Conservation (phyloP, 2,113 vertebrate species). For the Dolichallabes microphthalmus region DNA sequence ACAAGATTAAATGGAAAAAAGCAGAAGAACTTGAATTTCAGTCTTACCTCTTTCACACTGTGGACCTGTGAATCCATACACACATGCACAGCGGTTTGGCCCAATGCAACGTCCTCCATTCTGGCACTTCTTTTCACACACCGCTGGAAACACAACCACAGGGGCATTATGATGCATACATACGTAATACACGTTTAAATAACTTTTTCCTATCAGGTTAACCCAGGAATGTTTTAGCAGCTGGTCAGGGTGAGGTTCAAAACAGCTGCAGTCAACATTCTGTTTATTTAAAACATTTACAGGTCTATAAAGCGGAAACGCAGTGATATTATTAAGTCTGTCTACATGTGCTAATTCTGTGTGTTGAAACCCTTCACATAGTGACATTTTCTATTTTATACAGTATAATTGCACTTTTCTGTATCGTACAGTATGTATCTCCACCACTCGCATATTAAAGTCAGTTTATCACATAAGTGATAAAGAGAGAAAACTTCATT, state of each 20-base stretch:
- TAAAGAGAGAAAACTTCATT: not conserved
- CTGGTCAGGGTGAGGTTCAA: slow-evolving; percentile 13
- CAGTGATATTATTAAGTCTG: not conserved
- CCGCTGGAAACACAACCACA: slow-evolving; percentile 60
- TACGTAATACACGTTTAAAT: not conserved
- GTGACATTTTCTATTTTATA: not conserved
- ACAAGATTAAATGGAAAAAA: not conserved
- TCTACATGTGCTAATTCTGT: not conserved
- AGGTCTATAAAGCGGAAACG: not conserved
- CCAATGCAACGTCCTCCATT: slow-evolving; percentile 77
- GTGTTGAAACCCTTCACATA: not conserved
- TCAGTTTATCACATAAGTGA: not conserved
- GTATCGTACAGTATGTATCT: too few relatives aligned
- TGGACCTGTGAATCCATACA: slow-evolving; percentile 78
- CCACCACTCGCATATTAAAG: not conserved
- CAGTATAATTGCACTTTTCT: not conserved
- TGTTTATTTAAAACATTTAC: slow-evolving; percentile 14
- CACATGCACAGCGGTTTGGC: slow-evolving; percentile 73
- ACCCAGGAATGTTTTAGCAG: not conserved
- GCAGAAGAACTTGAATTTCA: not conserved
- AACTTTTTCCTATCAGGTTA: not conserved
- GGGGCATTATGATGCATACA: not conserved
- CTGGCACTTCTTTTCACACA: slow-evolving; percentile 74
- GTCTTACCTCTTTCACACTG: slow-evolving; percentile 77
- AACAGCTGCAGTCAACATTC: not conserved